Percentiles rank a stretch among this genome's conserved stretches.
phyloP scores from a whole-genome alignment of 2,888 invertebrate species.

The Ypsolopha sequella region DNA sequence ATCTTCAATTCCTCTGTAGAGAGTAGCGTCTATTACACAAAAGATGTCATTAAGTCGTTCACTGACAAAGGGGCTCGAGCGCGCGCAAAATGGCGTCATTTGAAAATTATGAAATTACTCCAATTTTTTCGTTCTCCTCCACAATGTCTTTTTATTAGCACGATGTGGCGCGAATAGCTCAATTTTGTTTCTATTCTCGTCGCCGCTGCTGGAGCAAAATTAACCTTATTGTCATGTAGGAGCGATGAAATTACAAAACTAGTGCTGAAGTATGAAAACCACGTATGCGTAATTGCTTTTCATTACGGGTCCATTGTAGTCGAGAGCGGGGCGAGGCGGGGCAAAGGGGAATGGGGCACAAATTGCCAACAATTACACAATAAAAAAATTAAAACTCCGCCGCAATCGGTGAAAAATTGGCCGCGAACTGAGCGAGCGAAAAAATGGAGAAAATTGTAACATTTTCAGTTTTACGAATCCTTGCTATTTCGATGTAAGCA shows the following conservation, averaged over 20 bases:
- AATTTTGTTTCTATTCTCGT: conserved; percentile 60
- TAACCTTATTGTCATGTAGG: conserved; percentile 18
- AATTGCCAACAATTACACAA: conserved; percentile 65
- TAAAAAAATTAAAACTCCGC: conserved; percentile 57
- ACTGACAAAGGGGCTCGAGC: neutral
- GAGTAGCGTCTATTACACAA: neutral
- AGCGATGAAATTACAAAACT: conserved; percentile 16
- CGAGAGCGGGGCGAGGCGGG: conserved; percentile 19
- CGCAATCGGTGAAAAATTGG: conserved; percentile 12
- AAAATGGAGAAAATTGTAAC: too few species aligned
- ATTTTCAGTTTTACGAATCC: too few species aligned
- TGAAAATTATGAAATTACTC: conserved; percentile 60
- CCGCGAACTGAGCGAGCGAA: neutral
- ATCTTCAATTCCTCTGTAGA: too few species aligned
- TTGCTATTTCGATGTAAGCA: too few species aligned
- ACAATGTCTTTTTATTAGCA: conserved; percentile 66
- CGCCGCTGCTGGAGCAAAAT: conserved; percentile 13
- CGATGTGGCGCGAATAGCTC: conserved; percentile 44
- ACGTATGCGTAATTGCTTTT: conserved; percentile 70
- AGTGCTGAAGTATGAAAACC: conserved; percentile 34
- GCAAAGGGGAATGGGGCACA: conserved; percentile 16
- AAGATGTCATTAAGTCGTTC: neutral
- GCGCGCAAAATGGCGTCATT: conserved; percentile 22
- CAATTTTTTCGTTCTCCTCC: conserved; percentile 45
- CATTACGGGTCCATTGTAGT: conserved; percentile 60